phyloP scores from a whole-genome alignment of 2,797 vertebrate genomes.

The Xenentodon cancila region DNA sequence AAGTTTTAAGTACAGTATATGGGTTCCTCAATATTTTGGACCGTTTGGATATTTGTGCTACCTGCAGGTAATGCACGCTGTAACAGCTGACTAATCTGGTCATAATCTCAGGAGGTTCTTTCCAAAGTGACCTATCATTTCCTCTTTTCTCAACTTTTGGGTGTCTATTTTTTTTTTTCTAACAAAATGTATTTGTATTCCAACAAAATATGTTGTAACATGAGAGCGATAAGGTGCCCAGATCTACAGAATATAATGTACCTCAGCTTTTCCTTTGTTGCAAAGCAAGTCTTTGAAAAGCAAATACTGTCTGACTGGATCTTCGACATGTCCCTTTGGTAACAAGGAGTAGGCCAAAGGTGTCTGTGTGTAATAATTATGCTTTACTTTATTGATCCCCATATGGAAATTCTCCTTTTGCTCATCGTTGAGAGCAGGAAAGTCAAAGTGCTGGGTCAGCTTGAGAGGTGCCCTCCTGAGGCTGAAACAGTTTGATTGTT shows the following conservation, averaged over 20 bases:
- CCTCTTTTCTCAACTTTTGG: too few relatives aligned
- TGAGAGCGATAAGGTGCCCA: too few relatives aligned
- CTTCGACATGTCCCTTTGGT: slow-evolving; percentile 41
- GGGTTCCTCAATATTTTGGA: too few relatives aligned
- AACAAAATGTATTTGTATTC: too few relatives aligned
- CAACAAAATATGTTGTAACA: too few relatives aligned
- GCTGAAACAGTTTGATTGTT: slow-evolving; percentile 30
- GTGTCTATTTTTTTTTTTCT: too few relatives aligned
- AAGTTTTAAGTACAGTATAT: too few relatives aligned
- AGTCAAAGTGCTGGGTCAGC: slow-evolving; percentile 34
- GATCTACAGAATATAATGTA: slow-evolving; percentile 6
- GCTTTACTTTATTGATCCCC: slow-evolving; percentile 53
- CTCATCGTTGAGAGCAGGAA: slow-evolving; percentile 33
- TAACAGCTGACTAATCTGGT: too few relatives aligned
- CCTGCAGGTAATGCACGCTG: too few relatives aligned
- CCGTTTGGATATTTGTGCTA: too few relatives aligned
- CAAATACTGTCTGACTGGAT: slow-evolving; percentile 38
- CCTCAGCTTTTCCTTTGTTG: slow-evolving; percentile 14
- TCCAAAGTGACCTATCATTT: too few relatives aligned
- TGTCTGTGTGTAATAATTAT: slow-evolving; percentile 52
- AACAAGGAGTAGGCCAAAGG: slow-evolving; percentile 57
- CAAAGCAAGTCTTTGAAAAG: slow-evolving; percentile 24
- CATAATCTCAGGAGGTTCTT: too few relatives aligned
- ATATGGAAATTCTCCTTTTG: slow-evolving; percentile 57
- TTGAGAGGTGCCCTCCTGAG: slow-evolving; percentile 23